Evolutionary conservation across 2,888 invertebrate genomes (phyloP).

Genomic region (Papilio protenor): DNA sequence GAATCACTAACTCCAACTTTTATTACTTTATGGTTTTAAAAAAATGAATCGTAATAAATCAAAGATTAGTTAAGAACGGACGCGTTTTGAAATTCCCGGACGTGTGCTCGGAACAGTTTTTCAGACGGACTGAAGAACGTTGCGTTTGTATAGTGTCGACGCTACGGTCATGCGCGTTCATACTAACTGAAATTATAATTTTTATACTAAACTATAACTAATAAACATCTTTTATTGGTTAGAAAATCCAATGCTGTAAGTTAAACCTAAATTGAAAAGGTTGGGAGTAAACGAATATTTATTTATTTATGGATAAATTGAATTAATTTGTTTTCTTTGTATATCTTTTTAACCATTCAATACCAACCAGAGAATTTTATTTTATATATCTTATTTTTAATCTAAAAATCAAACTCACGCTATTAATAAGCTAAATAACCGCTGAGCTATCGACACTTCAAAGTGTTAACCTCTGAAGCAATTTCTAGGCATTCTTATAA

Average conservation of each 20-base stretch:
- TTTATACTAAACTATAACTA: neutral
- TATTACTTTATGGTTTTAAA: slow-evolving; percentile 56
- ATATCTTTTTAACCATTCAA: neutral
- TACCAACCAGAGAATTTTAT: neutral
- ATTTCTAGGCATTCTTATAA: slow-evolving; percentile 1
- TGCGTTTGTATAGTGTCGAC: slow-evolving; percentile 66
- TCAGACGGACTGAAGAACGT: slow-evolving; percentile 74
- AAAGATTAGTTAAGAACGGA: slow-evolving; percentile 53
- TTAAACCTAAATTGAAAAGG: too few relatives aligned
- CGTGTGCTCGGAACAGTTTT: slow-evolving; percentile 71
- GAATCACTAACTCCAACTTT: slow-evolving; percentile 41
- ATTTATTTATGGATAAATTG: too few relatives aligned
- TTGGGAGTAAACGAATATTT: too few relatives aligned
- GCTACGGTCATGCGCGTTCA: slow-evolving; percentile 67
- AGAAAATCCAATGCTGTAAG: neutral
- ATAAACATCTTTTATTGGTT: neutral
- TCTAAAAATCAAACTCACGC: neutral
- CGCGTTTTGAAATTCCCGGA: slow-evolving; percentile 66
- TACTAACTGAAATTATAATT: slow-evolving; percentile 44
- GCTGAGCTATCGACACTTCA: neutral
- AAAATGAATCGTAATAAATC: slow-evolving; percentile 65
- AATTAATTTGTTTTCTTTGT: neutral
- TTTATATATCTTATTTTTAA: neutral
- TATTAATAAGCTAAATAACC: neutral
- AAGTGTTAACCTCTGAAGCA: neutral